These are phyloP conservation scores for Sebastes diploproa DNA, from an alignment of 2,797 vertebrate genomes.

Conservation along the genomic window DNA sequence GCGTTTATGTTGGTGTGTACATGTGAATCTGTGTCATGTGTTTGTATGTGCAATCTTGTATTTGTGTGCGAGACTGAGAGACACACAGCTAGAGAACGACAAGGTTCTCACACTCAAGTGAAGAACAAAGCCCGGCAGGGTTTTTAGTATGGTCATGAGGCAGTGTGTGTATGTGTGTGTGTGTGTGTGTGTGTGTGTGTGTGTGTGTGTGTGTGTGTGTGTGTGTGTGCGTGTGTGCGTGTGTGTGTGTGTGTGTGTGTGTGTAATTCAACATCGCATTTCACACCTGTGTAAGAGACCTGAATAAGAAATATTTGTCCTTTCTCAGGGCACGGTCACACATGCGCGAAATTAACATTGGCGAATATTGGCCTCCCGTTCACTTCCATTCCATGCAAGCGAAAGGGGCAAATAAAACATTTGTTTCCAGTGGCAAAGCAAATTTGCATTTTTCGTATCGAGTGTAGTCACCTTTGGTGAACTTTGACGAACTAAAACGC, in stretches of 20 bases:
- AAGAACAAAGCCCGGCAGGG: constrained; percentile 25
- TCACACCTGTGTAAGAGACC: constrained; percentile 13
- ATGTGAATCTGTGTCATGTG: constrained; percentile 48
- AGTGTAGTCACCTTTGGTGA: neutral
- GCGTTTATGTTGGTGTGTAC: constrained; percentile 23
- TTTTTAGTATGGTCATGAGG: constrained; percentile 18
- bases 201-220: neutral
- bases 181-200: too few species aligned
- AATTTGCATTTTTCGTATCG: neutral
- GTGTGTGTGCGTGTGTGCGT: neutral
- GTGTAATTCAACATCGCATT: neutral
- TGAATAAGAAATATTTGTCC: neutral
- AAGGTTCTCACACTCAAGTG: constrained; percentile 29
- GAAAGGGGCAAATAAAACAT: neutral
- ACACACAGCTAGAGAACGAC: constrained; percentile 25
- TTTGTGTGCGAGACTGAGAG: constrained; percentile 29
- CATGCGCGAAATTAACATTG: neutral
- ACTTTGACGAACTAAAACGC: neutral
- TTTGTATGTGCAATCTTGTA: constrained; percentile 37
- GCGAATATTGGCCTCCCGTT: neutral
- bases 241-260: too few species aligned
- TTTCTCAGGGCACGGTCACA: neutral
- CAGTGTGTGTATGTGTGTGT: neutral
- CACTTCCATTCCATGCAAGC: neutral
- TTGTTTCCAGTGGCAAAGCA: neutral